Evolutionary conservation across 2,888 invertebrate species (phyloP).

Genomic region (Drosophila neotestacea): DNA sequence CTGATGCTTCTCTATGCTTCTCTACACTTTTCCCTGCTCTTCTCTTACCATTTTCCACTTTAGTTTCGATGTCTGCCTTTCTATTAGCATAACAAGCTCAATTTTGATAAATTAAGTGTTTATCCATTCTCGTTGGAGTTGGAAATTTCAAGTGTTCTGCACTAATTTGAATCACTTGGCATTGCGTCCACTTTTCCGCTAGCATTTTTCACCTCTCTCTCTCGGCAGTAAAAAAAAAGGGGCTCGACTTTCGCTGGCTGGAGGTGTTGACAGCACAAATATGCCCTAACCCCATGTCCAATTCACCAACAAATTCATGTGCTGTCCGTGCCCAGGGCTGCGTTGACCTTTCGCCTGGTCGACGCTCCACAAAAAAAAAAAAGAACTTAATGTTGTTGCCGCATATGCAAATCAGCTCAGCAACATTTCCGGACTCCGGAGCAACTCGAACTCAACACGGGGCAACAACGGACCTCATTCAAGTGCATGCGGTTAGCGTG

Average conservation of each 20-base stretch:
- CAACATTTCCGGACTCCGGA: background rate
- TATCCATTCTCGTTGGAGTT: constrained; percentile 64
- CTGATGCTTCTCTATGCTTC: background rate
- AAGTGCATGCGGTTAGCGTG: constrained; percentile 75
- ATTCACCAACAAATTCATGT: background rate
- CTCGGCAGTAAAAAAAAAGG: background rate
- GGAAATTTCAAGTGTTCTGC: constrained; percentile 47
- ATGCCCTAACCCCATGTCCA: constrained; percentile 41
- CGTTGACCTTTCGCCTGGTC: constrained; percentile 64
- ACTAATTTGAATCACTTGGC: constrained; percentile 73
- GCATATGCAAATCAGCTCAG: constrained; percentile 65
- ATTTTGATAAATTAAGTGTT: constrained; percentile 84
- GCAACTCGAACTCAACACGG: constrained; percentile 12
- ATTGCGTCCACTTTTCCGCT: constrained; percentile 13
- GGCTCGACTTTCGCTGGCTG: background rate
- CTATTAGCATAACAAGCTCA: constrained; percentile 82
- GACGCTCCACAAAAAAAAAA: constrained; percentile 20
- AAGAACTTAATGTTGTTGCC: constrained; percentile 9
- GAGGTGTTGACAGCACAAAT: constrained; percentile 78
- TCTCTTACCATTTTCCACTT: background rate
- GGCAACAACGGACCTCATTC: constrained; percentile 38
- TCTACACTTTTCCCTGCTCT: background rate
- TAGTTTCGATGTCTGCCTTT: constrained; percentile 44
- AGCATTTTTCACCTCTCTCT: background rate
- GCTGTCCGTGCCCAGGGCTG: constrained; percentile 50